phyloP scores from a whole-genome alignment of 2,797 vertebrate species.

The Lemur catta region DNA sequence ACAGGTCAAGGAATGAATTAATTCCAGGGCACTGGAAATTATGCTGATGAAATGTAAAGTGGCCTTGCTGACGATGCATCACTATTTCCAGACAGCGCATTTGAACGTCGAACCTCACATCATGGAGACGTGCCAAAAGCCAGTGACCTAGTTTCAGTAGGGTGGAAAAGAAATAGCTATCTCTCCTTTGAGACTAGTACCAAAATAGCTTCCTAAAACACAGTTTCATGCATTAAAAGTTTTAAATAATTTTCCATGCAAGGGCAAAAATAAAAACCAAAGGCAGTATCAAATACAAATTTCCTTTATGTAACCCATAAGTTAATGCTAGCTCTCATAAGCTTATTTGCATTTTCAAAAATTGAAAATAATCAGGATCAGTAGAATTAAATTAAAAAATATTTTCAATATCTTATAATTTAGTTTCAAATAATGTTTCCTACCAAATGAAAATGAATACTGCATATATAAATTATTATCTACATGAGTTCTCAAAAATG shows the following conservation, averaged over 20 bases:
- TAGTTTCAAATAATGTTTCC: neutral
- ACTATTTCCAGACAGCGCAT: conserved; percentile 79
- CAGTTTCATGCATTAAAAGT: neutral
- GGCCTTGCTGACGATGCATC: conserved; percentile 43
- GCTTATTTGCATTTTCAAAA: neutral
- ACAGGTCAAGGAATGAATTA: conserved; percentile 82
- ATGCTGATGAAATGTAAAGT: conserved; percentile 80
- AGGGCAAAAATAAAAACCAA: neutral
- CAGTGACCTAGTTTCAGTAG: conserved; percentile 75
- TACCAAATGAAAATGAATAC: neutral
- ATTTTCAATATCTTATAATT: neutral
- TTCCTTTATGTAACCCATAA: neutral
- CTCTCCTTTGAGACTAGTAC: conserved; percentile 73
- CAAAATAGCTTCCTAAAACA: conserved; percentile 73
- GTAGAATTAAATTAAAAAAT: neutral
- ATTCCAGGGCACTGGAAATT: conserved; percentile 81
- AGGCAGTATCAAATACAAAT: neutral
- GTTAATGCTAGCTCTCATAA: neutral
- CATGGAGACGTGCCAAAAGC: conserved; percentile 75
- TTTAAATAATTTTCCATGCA: conserved; percentile 41
- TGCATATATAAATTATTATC: conserved; percentile 27
- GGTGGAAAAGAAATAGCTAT: conserved; percentile 77
- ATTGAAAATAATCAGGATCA: neutral
- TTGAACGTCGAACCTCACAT: conserved; percentile 77
- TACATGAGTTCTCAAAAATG: conserved; percentile 73